Evolutionary conservation across 2,797 vertebrate genomes (phyloP).

Genomic region (Peromyscus nudipes): DNA sequence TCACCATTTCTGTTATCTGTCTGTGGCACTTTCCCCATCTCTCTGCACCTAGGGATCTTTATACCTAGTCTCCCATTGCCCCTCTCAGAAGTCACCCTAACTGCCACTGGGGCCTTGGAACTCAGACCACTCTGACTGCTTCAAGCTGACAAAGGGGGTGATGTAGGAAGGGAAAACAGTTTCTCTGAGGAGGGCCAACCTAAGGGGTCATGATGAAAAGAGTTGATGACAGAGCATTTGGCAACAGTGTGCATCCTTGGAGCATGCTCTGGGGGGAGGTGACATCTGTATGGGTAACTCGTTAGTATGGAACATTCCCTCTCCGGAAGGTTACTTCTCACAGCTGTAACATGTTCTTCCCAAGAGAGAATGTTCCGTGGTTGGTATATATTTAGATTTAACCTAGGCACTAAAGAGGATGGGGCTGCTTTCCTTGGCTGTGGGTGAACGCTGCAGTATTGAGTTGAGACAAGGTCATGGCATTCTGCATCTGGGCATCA

Average conservation of each 20-base stretch:
- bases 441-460: neutral
- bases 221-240: neutral
- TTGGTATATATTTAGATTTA: too few species aligned
- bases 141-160: neutral
- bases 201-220: neutral
- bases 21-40: neutral
- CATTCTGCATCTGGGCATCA: neutral
- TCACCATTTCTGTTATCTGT: neutral
- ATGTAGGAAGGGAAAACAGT: neutral
- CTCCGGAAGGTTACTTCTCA: too few species aligned
- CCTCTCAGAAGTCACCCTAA: neutral
- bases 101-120: neutral
- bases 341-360: too few species aligned
- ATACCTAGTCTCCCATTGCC: neutral
- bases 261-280: neutral
- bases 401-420: too few species aligned
- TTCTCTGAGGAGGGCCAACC: neutral
- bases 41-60: neutral
- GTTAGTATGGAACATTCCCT: neutral
- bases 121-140: neutral
- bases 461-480: neutral
- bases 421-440: neutral
- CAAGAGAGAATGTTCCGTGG: neutral
- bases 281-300: neutral
- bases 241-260: neutral